phyloP scores from a whole-genome alignment of 1,140 invertebrate species.

The Aphidius gifuensis region DNA sequence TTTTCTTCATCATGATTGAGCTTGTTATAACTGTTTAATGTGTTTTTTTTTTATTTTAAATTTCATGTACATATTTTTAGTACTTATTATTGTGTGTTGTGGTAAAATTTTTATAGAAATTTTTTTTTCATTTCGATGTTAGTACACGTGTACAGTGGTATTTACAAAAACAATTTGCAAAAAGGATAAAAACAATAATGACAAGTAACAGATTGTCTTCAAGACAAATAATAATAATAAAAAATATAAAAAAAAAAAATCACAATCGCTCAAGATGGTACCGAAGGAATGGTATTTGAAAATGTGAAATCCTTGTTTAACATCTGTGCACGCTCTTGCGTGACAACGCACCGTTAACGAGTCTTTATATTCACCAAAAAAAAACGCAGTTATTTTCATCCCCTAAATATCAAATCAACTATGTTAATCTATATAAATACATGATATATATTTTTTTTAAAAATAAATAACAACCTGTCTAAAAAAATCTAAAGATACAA shows the following conservation, averaged over 20 bases:
- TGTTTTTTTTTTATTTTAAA: too few species aligned
- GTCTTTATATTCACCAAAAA: constrained; percentile 9
- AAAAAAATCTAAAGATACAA: not conserved
- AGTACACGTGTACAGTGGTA: too few species aligned
- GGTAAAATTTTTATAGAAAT: too few species aligned
- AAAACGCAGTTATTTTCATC: constrained; percentile 9
- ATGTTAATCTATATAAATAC: not conserved
- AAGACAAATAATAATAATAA: not conserved
- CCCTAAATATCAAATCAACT: not conserved
- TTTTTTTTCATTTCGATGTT: too few species aligned
- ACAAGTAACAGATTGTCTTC: too few species aligned
- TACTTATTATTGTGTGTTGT: too few species aligned
- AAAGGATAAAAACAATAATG: too few species aligned
- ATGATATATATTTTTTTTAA: not conserved
- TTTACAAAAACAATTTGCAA: too few species aligned
- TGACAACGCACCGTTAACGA: constrained; percentile 25
- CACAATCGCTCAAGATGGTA: constrained; percentile 9
- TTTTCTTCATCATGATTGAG: too few species aligned
- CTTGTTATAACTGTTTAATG: too few species aligned
- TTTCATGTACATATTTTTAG: too few species aligned
- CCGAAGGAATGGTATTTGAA: constrained; percentile 12
- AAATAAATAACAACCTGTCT: not conserved
- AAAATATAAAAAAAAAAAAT: not conserved
- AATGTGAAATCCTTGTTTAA: constrained; percentile 22
- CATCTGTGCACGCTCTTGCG: constrained; percentile 24